Conservation (phyloP, 1,140 invertebrate genomes). For the Caenorhabditis tropicalis region DNA sequence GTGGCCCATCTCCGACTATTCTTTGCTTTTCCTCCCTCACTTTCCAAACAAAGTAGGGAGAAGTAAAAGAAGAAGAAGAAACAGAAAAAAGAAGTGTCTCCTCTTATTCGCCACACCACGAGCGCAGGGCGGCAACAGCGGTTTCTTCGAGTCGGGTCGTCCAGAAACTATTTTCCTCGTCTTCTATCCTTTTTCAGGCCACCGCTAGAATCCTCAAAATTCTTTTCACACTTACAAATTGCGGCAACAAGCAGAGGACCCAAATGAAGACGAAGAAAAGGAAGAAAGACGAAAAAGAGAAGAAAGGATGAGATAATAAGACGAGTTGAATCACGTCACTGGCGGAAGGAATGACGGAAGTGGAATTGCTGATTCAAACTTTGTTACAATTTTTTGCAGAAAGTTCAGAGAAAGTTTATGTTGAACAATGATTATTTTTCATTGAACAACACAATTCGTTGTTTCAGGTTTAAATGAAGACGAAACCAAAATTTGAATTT, state of each 20-base stretch:
- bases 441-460: not conserved
- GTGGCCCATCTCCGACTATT: slow-evolving; percentile 2
- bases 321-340: not conserved
- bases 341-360: not conserved
- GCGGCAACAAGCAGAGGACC: not conserved
- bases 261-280: slow-evolving; percentile 7
- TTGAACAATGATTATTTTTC: too few relatives aligned
- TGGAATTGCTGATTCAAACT: not conserved
- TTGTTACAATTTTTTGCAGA: not conserved
- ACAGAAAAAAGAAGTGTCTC: slow-evolving; percentile 28
- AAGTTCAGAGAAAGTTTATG: not conserved
- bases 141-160: not conserved
- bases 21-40: slow-evolving; percentile 18
- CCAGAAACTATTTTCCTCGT: slow-evolving; percentile 34
- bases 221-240: slow-evolving; percentile 33
- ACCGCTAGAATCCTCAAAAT: slow-evolving; percentile 28
- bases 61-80: not conserved
- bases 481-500: not conserved
- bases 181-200: slow-evolving; percentile 38
- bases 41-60: slow-evolving; percentile 30
- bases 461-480: not conserved
- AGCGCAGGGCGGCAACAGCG: not conserved
- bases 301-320: slow-evolving; percentile 18
- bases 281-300: not conserved
- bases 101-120: not conserved